Base-by-base conservation (phyloP, 2,888 invertebrate genomes). In the Neoitamus cyanurus region DNA sequence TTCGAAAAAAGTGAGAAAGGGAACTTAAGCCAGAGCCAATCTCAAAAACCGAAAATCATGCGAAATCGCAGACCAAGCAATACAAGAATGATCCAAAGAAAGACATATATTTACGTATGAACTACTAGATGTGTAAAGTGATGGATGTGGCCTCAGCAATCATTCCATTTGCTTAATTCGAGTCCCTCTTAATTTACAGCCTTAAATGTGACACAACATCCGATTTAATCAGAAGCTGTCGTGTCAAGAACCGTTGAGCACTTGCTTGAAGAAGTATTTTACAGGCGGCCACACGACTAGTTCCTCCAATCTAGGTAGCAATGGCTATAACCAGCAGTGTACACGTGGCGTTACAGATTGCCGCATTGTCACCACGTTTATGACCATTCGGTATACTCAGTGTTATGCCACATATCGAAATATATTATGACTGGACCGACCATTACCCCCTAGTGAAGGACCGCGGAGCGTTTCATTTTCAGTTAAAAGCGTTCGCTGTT, bases 151-250 rank as follows among this genome's bases (percentile, higher is more conserved):
- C 78, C 78, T 46, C 48, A 46, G 42, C 28, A 75, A 83, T 73
- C 86, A 86, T 83, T 84, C 78, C 84, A 84, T 85, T 84, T 86
- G 83, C 77, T 85, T 85, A 85, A 85, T 85, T 84, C 84, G 78
- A 83, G 84, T 68, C 70, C 84, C 86, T 84, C 86, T 86, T 85
- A 86, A 86, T 86, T 86, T 86, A 84, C 84, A 77, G 84, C 77
- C 77, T 86, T 84, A 84, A 86, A 86, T 86, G 69, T 85, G 85
- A 86, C 86, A 86, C 85, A 86, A 85, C 85, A 86, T 86, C 86
- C 86, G 85, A 86, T 86, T 86, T 83, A 84, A 86, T 86, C 85
- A 85, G 34, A 73, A 73, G 72, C 83, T 83, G 73, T 83, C 83
- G 58, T 48, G 73, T 73, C 36, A 46, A 73, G 83, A 83, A 72